These are phyloP conservation scores for Sprattus sprattus DNA, from an alignment of 2,113 vertebrate genomes.

Conservation along the genomic window DNA sequence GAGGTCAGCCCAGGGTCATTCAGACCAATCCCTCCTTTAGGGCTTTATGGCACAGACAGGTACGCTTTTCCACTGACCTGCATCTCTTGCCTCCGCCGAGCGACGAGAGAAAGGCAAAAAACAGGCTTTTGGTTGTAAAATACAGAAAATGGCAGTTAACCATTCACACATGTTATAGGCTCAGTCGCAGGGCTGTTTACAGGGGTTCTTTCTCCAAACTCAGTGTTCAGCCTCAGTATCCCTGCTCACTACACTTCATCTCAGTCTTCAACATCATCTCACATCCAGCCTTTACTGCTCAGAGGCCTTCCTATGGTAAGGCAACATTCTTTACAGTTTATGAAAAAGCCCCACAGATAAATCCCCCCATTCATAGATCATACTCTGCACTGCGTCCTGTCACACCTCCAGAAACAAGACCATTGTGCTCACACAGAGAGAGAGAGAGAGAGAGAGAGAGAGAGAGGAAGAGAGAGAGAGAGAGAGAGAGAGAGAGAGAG, in stretches of 20 bases:
- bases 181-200: background rate
- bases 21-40: constrained; percentile 43
- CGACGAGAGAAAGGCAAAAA: constrained; percentile 14
- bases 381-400: background rate
- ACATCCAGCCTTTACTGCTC: background rate
- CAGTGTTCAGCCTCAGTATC: background rate
- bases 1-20: constrained; percentile 36
- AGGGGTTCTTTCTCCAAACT: background rate
- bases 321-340: background rate
- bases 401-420: background rate
- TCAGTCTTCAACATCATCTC: background rate
- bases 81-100: background rate
- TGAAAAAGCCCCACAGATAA: background rate
- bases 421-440: background rate
- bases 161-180: background rate
- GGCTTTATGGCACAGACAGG: constrained; percentile 25
- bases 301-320: background rate
- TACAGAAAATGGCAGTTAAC: constrained; percentile 6
- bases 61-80: background rate
- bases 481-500: too few relatives aligned
- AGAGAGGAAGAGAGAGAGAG: background rate
- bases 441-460: too few relatives aligned
- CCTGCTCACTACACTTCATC: background rate
- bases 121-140: constrained; percentile 22
- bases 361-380: constrained; percentile 1